Percentiles rank a stretch among this genome's conserved stretches.
phyloP scores from a whole-genome alignment of 1,140 invertebrate species.

The Drosophila serrata region DNA sequence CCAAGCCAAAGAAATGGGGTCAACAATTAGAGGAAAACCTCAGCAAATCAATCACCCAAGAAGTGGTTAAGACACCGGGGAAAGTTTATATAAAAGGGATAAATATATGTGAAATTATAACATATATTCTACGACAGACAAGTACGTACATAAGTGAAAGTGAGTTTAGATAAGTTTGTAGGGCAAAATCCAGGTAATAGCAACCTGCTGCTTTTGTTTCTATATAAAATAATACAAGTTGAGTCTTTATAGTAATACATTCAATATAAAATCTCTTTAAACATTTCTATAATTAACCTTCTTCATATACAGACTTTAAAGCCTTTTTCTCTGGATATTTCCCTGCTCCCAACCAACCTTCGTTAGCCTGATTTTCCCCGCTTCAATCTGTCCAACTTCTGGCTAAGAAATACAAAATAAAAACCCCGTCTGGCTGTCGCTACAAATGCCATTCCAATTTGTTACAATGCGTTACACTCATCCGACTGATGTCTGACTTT shows the following conservation, averaged over 20 bases:
- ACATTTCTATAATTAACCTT: background rate
- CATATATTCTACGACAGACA: too few relatives aligned
- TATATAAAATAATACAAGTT: background rate
- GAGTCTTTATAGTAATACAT: background rate
- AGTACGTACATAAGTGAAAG: too few relatives aligned
- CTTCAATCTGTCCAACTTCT: background rate
- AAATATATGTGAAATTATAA: background rate
- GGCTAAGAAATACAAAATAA: background rate
- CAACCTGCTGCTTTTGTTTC: background rate
- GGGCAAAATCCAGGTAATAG: background rate
- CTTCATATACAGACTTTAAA: background rate
- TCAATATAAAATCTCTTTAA: background rate
- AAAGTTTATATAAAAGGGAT: background rate
- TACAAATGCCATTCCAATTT: conserved; percentile 78
- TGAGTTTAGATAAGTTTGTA: background rate
- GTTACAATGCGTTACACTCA: conserved; percentile 74
- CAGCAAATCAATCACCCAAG: conserved; percentile 38
- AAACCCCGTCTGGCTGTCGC: conserved; percentile 62
- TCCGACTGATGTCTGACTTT: conserved; percentile 58
- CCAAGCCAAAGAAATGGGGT: conserved; percentile 20
- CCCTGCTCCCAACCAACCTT: background rate
- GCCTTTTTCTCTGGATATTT: background rate
- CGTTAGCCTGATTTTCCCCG: conserved; percentile 12
- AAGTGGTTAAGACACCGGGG: conserved; percentile 13
- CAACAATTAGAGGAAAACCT: conserved; percentile 30